phyloP scores from a whole-genome alignment of 2,888 invertebrate species.

The Parnassius orleans region DNA sequence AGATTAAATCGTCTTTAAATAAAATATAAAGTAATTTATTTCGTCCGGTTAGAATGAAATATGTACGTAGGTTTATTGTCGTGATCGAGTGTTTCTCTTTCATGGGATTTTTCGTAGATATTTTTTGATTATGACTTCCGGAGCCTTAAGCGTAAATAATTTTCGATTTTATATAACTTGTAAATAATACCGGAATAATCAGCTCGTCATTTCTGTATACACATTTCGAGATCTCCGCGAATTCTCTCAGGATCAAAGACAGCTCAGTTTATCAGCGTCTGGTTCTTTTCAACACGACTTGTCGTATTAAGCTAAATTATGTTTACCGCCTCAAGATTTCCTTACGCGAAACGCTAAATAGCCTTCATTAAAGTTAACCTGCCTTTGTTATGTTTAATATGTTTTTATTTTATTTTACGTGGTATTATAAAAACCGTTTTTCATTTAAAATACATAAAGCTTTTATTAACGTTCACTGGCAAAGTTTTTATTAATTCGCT shows the following conservation, averaged over 20 bases:
- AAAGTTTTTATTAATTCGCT: too few relatives aligned
- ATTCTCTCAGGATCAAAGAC: constrained; percentile 66
- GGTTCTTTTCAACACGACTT: constrained; percentile 60
- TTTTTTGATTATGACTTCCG: not conserved
- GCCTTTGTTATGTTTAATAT: constrained; percentile 20
- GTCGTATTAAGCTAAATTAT: constrained; percentile 66
- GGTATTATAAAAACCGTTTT: constrained; percentile 8
- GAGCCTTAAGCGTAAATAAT: too few relatives aligned
- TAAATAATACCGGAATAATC: constrained; percentile 7
- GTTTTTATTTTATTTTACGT: not conserved
- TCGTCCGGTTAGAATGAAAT: too few relatives aligned
- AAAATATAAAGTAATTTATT: too few relatives aligned
- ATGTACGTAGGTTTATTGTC: too few relatives aligned
- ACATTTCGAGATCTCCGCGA: constrained; percentile 42
- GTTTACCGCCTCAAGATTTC: constrained; percentile 55
- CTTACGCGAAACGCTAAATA: constrained; percentile 49
- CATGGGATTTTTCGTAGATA: too few relatives aligned
- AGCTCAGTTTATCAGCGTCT: constrained; percentile 51
- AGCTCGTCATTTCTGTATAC: constrained; percentile 48
- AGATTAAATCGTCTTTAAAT: too few relatives aligned
- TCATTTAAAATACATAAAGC: too few relatives aligned
- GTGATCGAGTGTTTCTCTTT: too few relatives aligned
- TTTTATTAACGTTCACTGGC: too few relatives aligned
- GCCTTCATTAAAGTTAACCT: constrained; percentile 41
- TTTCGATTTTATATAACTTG: not conserved